phyloP scores from a whole-genome alignment of 35 echinoderm and acorn worm genomes.

The Heliocidaris tuberculata region DNA sequence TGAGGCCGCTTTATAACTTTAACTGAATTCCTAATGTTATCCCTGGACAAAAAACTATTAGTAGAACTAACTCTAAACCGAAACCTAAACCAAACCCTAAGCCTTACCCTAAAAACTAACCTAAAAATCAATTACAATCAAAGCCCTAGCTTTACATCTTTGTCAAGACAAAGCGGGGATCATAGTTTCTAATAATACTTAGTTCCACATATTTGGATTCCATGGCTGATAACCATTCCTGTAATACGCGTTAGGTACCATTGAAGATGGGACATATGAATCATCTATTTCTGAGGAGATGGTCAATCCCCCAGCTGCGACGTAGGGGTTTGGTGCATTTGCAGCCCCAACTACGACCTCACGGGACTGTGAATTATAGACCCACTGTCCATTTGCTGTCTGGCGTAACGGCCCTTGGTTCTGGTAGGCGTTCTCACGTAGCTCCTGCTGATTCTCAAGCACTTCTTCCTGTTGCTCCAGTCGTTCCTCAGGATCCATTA shows the following conservation, averaged over 20 bases:
- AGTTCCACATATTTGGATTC: not conserved
- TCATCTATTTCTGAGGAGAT: not conserved
- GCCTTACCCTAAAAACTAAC: no score
- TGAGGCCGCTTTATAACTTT: no score
- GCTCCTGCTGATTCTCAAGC: conserved; percentile 24
- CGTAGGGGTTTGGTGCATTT: not conserved
- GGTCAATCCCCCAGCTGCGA: not conserved
- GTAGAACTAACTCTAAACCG: no score
- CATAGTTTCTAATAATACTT: not conserved
- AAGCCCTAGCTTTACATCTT: no score
- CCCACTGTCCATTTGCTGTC: not conserved
- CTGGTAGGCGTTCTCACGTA: not conserved
- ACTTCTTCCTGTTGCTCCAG: not conserved
- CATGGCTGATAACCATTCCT: not conserved
- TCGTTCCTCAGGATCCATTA: not conserved
- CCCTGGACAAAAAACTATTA: no score
- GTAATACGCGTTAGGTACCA: not conserved
- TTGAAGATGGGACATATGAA: not conserved
- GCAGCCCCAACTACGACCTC: not conserved
- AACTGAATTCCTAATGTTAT: no score
- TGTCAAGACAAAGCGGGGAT: no score
- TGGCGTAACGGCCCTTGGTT: not conserved
- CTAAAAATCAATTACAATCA: no score
- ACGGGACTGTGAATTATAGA: not conserved
- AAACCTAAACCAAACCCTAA: no score